Evolutionary conservation across 2,888 invertebrate species (phyloP).

Genomic region (Pachycephus smyrnensis): DNA sequence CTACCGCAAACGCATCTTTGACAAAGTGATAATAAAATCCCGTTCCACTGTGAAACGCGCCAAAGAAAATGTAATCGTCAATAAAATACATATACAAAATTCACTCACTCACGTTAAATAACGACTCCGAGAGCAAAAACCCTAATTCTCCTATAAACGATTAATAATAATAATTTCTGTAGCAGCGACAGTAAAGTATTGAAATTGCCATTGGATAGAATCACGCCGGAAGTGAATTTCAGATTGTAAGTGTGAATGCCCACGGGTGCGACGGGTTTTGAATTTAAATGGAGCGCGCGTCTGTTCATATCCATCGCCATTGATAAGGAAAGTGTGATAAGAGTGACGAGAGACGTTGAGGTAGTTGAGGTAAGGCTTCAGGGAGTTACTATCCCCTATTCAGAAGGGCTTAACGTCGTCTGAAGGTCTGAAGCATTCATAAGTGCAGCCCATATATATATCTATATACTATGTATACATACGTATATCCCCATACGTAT

Average conservation of each 20-base stretch:
- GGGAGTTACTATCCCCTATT: slow-evolving; percentile 33
- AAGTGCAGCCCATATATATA: slow-evolving; percentile 23
- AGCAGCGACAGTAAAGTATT: not conserved
- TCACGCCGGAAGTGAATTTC: not conserved
- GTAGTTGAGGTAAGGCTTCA: not conserved
- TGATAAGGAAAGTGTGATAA: slow-evolving; percentile 33
- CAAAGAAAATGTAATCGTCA: not conserved
- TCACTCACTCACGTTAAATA: too few species aligned
- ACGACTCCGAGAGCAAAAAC: not conserved
- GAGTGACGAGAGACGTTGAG: not conserved
- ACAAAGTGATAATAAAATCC: not conserved
- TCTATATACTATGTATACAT: not conserved
- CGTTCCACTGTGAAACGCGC: not conserved
- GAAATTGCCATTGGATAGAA: not conserved
- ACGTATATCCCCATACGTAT: not conserved
- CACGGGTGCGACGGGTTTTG: not conserved
- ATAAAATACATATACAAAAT: not conserved
- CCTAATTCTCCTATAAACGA: not conserved
- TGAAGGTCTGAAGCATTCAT: slow-evolving; percentile 37
- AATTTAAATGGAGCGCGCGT: not conserved
- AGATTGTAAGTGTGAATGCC: not conserved
- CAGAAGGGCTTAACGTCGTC: slow-evolving; percentile 37
- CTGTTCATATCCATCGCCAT: slow-evolving; percentile 31
- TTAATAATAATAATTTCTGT: not conserved
- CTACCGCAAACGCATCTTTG: not conserved